Evolutionary conservation across 2,888 invertebrate genomes (phyloP).

Genomic region (Synanthedon andrenaeformis): DNA sequence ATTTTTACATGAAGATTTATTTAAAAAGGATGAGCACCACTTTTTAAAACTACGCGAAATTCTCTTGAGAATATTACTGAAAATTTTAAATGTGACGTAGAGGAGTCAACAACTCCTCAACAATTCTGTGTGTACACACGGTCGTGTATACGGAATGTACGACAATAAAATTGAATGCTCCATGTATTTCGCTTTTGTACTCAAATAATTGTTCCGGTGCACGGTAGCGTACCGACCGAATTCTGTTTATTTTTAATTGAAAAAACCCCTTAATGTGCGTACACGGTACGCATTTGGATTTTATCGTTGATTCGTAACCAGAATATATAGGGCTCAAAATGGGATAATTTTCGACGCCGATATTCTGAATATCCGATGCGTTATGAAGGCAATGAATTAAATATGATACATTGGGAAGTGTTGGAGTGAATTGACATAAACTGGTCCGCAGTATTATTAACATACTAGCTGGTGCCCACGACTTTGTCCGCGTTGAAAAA

Average conservation of each 20-base stretch:
- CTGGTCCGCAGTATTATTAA: not conserved
- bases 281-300: slow-evolving; percentile 11
- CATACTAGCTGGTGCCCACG: too few relatives aligned
- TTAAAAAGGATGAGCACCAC: too few relatives aligned
- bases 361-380: not conserved
- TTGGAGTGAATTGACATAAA: not conserved
- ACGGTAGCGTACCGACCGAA: slow-evolving; percentile 4
- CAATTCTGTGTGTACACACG: too few relatives aligned
- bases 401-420: not conserved
- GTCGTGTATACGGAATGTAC: not conserved
- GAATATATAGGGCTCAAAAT: slow-evolving; percentile 10
- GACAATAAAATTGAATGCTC: slow-evolving; percentile 1
- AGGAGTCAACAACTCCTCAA: too few relatives aligned
- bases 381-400: slow-evolving; percentile 13
- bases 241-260: slow-evolving; percentile 12
- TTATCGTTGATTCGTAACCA: slow-evolving; percentile 12
- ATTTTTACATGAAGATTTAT: too few relatives aligned
- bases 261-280: slow-evolving; percentile 5
- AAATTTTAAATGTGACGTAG: too few relatives aligned
- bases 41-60: too few relatives aligned
- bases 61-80: too few relatives aligned
- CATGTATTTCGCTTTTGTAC: not conserved
- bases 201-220: slow-evolving; percentile 1
- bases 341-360: slow-evolving; percentile 4
- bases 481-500: too few relatives aligned